phyloP scores from a whole-genome alignment of 2,888 invertebrate species.

The Cheilosia pagana region DNA sequence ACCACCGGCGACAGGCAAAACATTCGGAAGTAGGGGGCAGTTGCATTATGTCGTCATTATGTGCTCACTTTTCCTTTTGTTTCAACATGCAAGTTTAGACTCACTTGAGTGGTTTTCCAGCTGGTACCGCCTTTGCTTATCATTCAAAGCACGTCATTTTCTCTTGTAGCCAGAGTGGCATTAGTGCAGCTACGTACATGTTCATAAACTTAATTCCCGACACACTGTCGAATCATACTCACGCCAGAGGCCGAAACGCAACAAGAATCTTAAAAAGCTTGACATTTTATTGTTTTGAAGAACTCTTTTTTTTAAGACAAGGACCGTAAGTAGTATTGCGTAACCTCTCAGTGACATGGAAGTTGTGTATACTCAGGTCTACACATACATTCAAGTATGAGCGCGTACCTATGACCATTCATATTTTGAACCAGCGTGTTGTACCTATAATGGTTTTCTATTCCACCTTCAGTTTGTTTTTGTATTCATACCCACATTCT shows the following conservation, averaged over 20 bases:
- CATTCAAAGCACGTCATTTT: background rate
- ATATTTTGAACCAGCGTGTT: background rate
- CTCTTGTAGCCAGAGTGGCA: background rate
- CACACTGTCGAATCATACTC: background rate
- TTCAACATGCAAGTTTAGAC: background rate
- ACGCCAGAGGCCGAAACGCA: background rate
- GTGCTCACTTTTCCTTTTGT: constrained; percentile 1
- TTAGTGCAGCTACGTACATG: background rate
- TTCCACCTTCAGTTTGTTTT: background rate
- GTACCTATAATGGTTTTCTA: background rate
- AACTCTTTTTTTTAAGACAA: too few species aligned
- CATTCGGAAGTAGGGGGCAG: too few species aligned
- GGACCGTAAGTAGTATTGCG: too few species aligned
- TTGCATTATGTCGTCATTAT: background rate
- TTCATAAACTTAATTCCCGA: background rate
- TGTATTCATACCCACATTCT: background rate
- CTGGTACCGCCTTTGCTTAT: background rate
- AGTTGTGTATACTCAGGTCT: too few species aligned
- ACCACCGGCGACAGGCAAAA: too few species aligned
- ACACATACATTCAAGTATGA: too few species aligned
- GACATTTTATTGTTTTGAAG: background rate
- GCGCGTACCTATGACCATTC: background rate
- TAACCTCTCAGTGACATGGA: too few species aligned
- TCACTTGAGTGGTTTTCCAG: background rate
- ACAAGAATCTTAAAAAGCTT: background rate